phyloP scores from a whole-genome alignment of 2,888 invertebrate species.

The Lasioglossum leucozonium region DNA sequence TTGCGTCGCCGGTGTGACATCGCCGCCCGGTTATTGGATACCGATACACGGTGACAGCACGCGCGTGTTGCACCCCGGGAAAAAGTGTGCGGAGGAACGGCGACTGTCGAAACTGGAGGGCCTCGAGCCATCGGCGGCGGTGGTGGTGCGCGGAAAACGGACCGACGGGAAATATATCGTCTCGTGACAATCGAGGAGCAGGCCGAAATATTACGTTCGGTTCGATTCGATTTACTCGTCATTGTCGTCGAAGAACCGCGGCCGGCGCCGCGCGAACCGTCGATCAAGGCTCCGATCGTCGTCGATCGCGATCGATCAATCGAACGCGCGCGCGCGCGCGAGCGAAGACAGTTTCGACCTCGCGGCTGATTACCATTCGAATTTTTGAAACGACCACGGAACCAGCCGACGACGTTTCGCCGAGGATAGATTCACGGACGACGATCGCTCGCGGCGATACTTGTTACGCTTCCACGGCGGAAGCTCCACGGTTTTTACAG shows the following conservation, averaged over 20 bases:
- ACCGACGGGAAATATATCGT: slow-evolving; percentile 1
- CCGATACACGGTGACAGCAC: not conserved
- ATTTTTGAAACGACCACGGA: not conserved
- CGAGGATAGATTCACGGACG: not conserved
- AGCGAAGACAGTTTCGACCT: no score
- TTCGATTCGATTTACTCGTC: slow-evolving; percentile 5
- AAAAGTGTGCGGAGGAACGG: slow-evolving; percentile 5
- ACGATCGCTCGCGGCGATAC: slow-evolving; percentile 15
- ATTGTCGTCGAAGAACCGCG: no score
- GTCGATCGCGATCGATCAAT: no score
- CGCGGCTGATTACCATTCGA: not conserved
- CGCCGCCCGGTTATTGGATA: slow-evolving; percentile 14
- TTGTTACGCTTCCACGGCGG: slow-evolving; percentile 7
- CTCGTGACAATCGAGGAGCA: not conserved
- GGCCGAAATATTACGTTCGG: not conserved
- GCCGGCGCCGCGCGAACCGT: no score
- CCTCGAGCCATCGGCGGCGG: not conserved
- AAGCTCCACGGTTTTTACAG: not conserved
- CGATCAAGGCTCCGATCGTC: no score
- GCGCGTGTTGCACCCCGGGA: not conserved
- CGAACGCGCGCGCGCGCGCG: no score
- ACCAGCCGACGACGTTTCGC: not conserved
- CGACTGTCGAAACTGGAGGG: not conserved
- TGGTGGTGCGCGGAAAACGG: not conserved
- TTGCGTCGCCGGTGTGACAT: slow-evolving; percentile 5